Conservation (phyloP, 2,888 invertebrate species). For the Sinodicranocentrus sp. region DNA sequence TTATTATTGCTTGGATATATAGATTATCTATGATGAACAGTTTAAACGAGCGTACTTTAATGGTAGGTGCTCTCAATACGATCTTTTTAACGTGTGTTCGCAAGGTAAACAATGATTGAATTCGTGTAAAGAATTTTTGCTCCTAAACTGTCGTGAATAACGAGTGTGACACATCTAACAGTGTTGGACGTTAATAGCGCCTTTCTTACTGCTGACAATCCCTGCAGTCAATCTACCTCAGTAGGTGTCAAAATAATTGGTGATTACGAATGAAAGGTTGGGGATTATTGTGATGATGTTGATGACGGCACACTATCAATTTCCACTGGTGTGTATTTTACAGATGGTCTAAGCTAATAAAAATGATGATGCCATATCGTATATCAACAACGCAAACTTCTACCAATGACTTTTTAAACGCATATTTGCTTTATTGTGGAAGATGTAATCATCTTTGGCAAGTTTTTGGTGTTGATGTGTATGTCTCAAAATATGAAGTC, state of each 20-base stretch:
- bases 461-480: too few species aligned
- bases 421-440: too few species aligned
- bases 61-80: not conserved
- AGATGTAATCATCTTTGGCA: too few species aligned
- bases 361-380: too few species aligned
- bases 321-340: not conserved
- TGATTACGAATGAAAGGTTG: constrained; percentile 40
- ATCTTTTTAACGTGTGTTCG: not conserved
- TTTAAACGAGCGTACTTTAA: too few species aligned
- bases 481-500: too few species aligned
- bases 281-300: not conserved
- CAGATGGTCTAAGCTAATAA: too few species aligned
- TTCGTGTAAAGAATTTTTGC: not conserved
- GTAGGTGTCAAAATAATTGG: constrained; percentile 64
- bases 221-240: constrained; percentile 22
- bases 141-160: too few species aligned
- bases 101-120: not conserved
- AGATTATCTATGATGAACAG: too few species aligned
- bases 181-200: not conserved
- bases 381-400: too few species aligned
- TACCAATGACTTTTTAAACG: too few species aligned
- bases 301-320: constrained; percentile 19
- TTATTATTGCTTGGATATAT: too few species aligned
- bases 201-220: not conserved
- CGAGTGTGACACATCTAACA: not conserved